Base-by-base conservation (phyloP, 2,888 invertebrate species). In the Euclidia mi region DNA sequence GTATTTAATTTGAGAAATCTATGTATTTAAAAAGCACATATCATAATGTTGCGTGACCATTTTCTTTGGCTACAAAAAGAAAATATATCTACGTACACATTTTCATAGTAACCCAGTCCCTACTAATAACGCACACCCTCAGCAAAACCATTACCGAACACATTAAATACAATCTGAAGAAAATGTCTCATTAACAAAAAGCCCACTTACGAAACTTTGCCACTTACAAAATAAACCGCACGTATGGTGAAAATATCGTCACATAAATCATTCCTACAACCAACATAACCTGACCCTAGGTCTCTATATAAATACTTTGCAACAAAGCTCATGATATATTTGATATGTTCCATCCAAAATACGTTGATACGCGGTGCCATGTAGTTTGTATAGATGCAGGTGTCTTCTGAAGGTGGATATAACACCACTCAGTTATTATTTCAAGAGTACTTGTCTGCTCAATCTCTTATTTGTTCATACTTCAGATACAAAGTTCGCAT, bases 401-500 rank as follows among this genome's bases (percentile, higher is more conserved):
- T 51, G 29, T 71, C 66, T 20, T 3, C 7, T 0, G 38, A 32
- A 10, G 10, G 3, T 73, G 59, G 75, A 12, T 9, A 12, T 28
- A 34, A 66, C 70, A 71, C 74, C 65, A 56, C 58, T 72, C 64
- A 56, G 82, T 82, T 85, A 84, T 85, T 82, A 84, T 77, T 81
- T 80, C 69, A 71, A 85, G 85, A 71, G 74, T 60, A 70, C 79
- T 84, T 71, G 70, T 76, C 69, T 76, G 75, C 65, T 72, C 78
- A 82, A 79, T 75, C 81, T 78, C 71, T 71, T 74, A 76, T 79
- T 79, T 79, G 71, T 71, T 59, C 61, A 53, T 59, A 66, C 66
- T 72, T 66, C 55, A 63, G 47, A 50, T 50, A 41, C 7, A 31
- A 42, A 43, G 37, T 60, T 55, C 47, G 40, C 48, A 56, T 47